Conservation (phyloP, 2,113 vertebrate genomes). For the Oryctolagus cuniculus region DNA sequence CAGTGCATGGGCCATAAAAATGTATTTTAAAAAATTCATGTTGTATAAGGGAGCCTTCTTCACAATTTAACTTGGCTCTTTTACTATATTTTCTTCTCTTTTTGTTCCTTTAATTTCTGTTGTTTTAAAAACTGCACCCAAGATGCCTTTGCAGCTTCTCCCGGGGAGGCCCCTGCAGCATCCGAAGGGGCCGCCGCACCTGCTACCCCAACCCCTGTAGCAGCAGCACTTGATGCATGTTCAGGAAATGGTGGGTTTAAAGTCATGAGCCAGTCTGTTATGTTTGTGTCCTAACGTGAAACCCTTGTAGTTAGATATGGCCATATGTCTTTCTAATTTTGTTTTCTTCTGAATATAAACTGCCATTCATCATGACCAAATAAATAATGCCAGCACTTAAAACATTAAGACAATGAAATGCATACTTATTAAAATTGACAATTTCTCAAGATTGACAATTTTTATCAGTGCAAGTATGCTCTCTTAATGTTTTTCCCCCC, state of each 20-base stretch:
- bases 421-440: constrained; percentile 85
- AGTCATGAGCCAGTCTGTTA: constrained; percentile 85
- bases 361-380: constrained; percentile 68
- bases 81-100: constrained; percentile 90
- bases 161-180: constrained; percentile 95
- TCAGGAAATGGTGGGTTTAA: constrained; percentile 98
- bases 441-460: constrained; percentile 82
- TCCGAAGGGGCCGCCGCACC: constrained; percentile 93
- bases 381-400: constrained; percentile 69
- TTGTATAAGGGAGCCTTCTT: constrained; percentile 91
- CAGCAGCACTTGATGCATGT: constrained; percentile 96
- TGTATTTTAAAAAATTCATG: constrained; percentile 80
- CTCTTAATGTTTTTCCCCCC: constrained; percentile 75
- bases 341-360: constrained; percentile 52
- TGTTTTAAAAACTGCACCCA: constrained; percentile 89
- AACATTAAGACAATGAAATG: constrained; percentile 80
- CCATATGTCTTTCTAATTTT: constrained; percentile 81
- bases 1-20: constrained; percentile 75
- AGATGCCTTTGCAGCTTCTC: constrained; percentile 99
- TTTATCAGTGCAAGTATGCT: constrained; percentile 68
- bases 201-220: constrained; percentile 92
- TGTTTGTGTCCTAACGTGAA: constrained; percentile 80
- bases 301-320: constrained; percentile 87
- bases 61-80: constrained; percentile 89
- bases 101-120: constrained; percentile 91